Evolutionary conservation across 2,113 vertebrate genomes (phyloP).

Genomic region (Ceyx melanurus): DNA sequence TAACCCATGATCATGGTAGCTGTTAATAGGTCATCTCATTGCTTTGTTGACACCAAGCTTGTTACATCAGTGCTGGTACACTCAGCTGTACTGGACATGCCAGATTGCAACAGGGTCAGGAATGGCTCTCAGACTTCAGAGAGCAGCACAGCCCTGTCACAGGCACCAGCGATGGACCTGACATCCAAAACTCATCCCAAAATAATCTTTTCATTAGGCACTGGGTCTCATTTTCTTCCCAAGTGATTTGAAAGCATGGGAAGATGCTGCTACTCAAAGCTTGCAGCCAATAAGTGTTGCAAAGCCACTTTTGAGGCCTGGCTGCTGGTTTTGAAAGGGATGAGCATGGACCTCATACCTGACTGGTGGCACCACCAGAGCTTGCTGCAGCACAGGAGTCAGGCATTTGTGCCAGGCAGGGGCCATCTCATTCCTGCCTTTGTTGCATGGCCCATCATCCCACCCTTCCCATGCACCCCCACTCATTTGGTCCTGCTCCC

Average conservation of each 20-base stretch:
- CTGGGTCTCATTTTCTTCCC: not conserved
- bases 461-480: not conserved
- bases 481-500: not conserved
- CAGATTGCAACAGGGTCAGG: not conserved
- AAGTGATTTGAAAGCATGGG: not conserved
- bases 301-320: not conserved
- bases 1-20: not conserved
- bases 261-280: not conserved
- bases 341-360: not conserved
- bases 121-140: not conserved
- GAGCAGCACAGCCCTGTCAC: not conserved
- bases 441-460: not conserved
- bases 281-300: not conserved
- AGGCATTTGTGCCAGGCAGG: not conserved
- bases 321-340: not conserved
- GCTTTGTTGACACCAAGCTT: not conserved
- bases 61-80: not conserved
- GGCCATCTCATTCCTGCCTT: not conserved
- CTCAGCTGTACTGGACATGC: not conserved
- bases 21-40: not conserved
- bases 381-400: fast-evolving
- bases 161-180: not conserved
- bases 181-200: not conserved
- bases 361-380: not conserved
- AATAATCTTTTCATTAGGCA: not conserved